These are phyloP conservation scores for Pseudoatta argentina DNA, from an alignment of 1,140 invertebrate species.

Conservation along the genomic window DNA sequence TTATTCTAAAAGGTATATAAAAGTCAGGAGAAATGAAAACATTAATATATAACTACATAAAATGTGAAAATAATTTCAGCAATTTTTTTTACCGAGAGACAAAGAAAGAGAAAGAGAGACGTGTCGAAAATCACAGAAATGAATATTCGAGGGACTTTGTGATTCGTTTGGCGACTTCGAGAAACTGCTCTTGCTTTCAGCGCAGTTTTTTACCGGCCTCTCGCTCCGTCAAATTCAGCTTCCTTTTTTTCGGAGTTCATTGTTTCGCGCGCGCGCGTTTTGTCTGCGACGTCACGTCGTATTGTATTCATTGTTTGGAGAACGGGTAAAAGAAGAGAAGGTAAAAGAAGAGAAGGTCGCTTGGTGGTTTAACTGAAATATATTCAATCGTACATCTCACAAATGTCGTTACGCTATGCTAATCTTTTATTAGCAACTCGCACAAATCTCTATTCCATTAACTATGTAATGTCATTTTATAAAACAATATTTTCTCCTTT, in stretches of 20 bases:
- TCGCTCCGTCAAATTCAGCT: conserved; percentile 24
- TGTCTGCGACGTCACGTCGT: conserved; percentile 68
- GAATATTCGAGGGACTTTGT: conserved; percentile 25
- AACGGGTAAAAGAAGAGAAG: conserved; percentile 55
- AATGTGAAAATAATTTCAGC: not conserved
- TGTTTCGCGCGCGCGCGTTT: conserved; percentile 71
- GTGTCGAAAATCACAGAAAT: conserved; percentile 41
- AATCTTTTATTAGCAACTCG: not conserved
- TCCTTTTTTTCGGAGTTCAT: conserved; percentile 55
- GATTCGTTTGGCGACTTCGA: conserved; percentile 46
- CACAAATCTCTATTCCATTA: conserved; percentile 5
- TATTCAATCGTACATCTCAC: conserved; percentile 35
- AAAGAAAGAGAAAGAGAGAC: not conserved
- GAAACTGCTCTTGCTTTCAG: conserved; percentile 49
- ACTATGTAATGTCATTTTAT: not conserved
- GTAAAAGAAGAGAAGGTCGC: conserved; percentile 32
- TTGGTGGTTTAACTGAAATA: conserved; percentile 35
- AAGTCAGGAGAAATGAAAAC: not conserved
- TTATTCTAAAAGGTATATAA: not conserved
- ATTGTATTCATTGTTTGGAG: conserved; percentile 74
- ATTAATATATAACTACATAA: conserved; percentile 1
- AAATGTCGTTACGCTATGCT: not conserved
- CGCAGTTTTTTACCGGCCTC: conserved; percentile 31
- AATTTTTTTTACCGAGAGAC: conserved; percentile 1
- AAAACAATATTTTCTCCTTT: not conserved